phyloP scores from a whole-genome alignment of 2,888 invertebrate genomes.

The Lasioglossum leucozonium region DNA sequence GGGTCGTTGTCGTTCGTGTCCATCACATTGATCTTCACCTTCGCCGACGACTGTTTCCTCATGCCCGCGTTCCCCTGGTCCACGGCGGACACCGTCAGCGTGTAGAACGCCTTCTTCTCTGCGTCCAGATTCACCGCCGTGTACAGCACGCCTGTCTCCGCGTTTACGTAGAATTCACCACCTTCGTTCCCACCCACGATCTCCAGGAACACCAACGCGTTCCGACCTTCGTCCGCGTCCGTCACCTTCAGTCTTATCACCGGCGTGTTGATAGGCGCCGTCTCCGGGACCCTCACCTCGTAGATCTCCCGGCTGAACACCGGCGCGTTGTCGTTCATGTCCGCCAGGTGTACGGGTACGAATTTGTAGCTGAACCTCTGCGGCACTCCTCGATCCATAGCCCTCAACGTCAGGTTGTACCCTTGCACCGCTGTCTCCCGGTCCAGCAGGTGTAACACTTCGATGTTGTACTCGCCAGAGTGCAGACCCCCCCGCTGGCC shows the following conservation, averaged over 20 bases:
- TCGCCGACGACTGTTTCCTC: constrained; percentile 94
- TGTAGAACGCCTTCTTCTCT: constrained; percentile 93
- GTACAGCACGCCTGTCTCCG: constrained; percentile 95
- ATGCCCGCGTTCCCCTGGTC: constrained; percentile 94
- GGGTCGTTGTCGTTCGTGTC: constrained; percentile 98
- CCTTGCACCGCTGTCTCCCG: constrained; percentile 92
- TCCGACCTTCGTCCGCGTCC: constrained; percentile 93
- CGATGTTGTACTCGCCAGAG: constrained; percentile 91
- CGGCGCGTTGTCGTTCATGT: constrained; percentile 94
- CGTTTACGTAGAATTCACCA: constrained; percentile 94
- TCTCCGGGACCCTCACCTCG: constrained; percentile 94
- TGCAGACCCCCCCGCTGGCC: constrained; percentile 84
- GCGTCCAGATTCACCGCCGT: constrained; percentile 93
- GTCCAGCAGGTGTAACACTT: constrained; percentile 91
- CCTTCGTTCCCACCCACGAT: constrained; percentile 97
- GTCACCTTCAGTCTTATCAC: constrained; percentile 94
- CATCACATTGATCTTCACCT: constrained; percentile 94
- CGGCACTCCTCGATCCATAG: constrained; percentile 93
- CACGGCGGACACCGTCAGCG: constrained; percentile 94
- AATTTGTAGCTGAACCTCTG: constrained; percentile 91
- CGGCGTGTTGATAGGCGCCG: constrained; percentile 94
- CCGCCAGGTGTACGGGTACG: constrained; percentile 92
- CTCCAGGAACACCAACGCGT: constrained; percentile 93
- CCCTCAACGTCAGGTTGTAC: constrained; percentile 94
- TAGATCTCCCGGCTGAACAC: constrained; percentile 95